Evolutionary conservation across 1,140 invertebrate genomes (phyloP).

Genomic region (Agraylea sexmaculata): DNA sequence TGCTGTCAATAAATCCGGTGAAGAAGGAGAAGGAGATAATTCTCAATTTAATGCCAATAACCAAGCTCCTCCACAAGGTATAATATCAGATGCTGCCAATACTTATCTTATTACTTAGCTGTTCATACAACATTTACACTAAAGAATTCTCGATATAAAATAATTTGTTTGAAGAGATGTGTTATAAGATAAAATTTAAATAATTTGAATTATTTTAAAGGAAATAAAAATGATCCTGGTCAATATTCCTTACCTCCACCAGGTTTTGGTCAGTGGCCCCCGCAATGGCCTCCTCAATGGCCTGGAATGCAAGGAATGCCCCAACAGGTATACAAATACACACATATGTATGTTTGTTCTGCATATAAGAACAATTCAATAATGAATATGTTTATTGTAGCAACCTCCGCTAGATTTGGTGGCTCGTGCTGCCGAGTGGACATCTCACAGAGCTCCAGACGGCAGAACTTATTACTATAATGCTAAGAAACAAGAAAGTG

Average conservation of each 20-base stretch:
- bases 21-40: no score
- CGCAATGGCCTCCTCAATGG: slow-evolving; percentile 16
- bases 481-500: slow-evolving; percentile 72
- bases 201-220: neutral
- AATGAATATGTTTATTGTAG: neutral
- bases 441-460: slow-evolving; percentile 86
- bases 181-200: no score
- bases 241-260: slow-evolving; percentile 21
- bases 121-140: no score
- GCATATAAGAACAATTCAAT: neutral
- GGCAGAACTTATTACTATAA: slow-evolving; percentile 90
- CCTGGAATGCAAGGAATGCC: slow-evolving; percentile 13
- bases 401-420: slow-evolving; percentile 50
- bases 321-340: neutral
- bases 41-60: no score
- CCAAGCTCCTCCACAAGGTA: no score
- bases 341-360: no score
- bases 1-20: no score
- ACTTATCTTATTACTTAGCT: no score
- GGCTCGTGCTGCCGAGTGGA: slow-evolving; percentile 79
- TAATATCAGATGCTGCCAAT: no score
- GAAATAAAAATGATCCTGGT: slow-evolving; percentile 15
- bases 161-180: no score
- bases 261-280: slow-evolving; percentile 18
- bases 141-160: no score